Conservation (phyloP, 1,140 invertebrate species). For the Hermetia illucens region DNA sequence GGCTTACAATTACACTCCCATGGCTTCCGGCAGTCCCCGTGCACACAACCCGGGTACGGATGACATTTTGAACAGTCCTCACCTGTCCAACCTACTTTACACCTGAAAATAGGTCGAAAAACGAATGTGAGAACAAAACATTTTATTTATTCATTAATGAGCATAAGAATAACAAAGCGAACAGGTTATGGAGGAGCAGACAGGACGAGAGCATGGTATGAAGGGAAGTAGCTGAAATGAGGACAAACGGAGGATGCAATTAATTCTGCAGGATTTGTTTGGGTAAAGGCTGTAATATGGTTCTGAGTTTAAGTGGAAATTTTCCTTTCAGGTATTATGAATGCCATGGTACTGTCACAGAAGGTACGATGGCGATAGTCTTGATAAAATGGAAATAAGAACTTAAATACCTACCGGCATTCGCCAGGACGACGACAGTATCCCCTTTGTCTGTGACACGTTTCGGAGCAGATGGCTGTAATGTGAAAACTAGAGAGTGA, state of each 20-base stretch:
- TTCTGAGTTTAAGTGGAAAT: too few relatives aligned
- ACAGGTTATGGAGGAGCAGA: too few relatives aligned
- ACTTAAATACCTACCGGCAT: slow-evolving; percentile 18
- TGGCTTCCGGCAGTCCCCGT: slow-evolving; percentile 69
- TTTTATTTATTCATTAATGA: too few relatives aligned
- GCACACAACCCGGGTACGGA: slow-evolving; percentile 70
- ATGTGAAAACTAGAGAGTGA: slow-evolving; percentile 2
- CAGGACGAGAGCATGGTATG: too few relatives aligned
- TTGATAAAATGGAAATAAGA: background rate
- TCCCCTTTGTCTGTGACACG: slow-evolving; percentile 70
- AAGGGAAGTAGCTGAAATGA: too few relatives aligned
- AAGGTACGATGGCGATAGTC: background rate
- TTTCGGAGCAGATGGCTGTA: slow-evolving; percentile 64
- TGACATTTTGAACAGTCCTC: slow-evolving; percentile 66
- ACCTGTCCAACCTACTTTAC: slow-evolving; percentile 78
- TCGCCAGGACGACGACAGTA: slow-evolving; percentile 71
- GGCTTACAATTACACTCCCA: slow-evolving; percentile 77
- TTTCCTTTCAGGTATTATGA: too few relatives aligned
- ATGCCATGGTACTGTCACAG: too few relatives aligned
- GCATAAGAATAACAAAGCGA: too few relatives aligned
- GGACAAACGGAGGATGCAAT: too few relatives aligned
- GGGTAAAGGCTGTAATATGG: too few relatives aligned
- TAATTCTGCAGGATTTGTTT: too few relatives aligned
- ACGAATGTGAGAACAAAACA: too few relatives aligned
- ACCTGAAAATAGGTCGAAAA: slow-evolving; percentile 39